Evolutionary conservation across 2,888 invertebrate species (phyloP), one percentile per base, ranked within the genome.

Genomic region (Dasypogon diadema): DNA sequence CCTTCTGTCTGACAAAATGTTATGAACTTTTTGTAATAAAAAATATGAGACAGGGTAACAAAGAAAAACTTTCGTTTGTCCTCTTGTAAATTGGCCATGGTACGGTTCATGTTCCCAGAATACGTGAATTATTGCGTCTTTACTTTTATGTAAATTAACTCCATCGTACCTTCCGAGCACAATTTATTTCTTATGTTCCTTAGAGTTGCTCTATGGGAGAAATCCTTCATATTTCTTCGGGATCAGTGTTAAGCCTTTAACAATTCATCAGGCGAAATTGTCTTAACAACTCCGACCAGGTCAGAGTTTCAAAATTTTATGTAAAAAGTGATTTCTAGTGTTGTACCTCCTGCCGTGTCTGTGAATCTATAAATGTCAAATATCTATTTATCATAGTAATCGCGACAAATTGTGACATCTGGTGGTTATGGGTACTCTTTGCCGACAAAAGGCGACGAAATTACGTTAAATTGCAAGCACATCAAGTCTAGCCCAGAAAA

Each of bases 351-450:
- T 30, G 30, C 30, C 30, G 51, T 51, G 21, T 16, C 42, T 12
- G 30, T 51, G 14, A 30, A 46, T 73, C 22, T 10, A 48, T 46
- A 65, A 68, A 65, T 46, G 65, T 55, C 65, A 75, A 42, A 75
- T 75, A 55, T 65, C 75, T 54, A 75, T 75, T 75, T 75, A 55
- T 75, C 75, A 75, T 65, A 8, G 54, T 65, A 75, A 75, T 55
- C 65, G 55, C 75, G 65, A 42, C 65, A 65, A 65, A 55, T 65
- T 65, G 54, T 75, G 75, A 75, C 75, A 75, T 65, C 65, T 75
- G 75, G 75, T 55, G 26, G 55, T 34, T 65, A 65, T 68, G 55
- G 55, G 10, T 54, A 24, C 30, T 70, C 70, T 18, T 18, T 54
- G 12, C 18, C 34, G 2, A 18, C 51, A 48, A 26, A 54, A 34